phyloP scores from a whole-genome alignment of 2,888 invertebrate species.

The Crepidodera aurea region DNA sequence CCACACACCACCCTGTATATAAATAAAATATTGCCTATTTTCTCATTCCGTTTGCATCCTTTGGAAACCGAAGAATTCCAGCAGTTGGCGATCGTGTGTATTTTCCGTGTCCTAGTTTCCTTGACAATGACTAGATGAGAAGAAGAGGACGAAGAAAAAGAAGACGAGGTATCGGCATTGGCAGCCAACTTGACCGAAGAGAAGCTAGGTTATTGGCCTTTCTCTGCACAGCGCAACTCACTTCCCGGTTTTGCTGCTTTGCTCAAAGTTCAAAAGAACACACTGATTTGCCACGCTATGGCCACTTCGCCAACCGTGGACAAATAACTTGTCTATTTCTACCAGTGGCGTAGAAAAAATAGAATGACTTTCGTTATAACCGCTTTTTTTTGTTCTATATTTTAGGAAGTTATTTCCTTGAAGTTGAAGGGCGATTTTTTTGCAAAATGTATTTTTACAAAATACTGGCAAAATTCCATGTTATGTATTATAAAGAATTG shows the following conservation, averaged over 20 bases:
- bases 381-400: no score
- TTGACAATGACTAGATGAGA: constrained; percentile 21
- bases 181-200: constrained; percentile 54
- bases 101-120: constrained; percentile 36
- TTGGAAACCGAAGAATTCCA: constrained; percentile 4
- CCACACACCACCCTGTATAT: no score
- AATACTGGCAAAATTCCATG: no score
- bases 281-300: constrained; percentile 54
- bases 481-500: no score
- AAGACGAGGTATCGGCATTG: constrained; percentile 33
- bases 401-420: no score
- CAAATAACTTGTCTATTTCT: constrained; percentile 51
- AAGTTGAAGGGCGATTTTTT: no score
- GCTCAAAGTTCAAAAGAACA: constrained; percentile 43
- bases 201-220: constrained; percentile 55
- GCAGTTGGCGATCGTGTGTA: constrained; percentile 19
- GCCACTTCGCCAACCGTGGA: constrained; percentile 53
- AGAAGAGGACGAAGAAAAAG: constrained; percentile 23
- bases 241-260: constrained; percentile 56
- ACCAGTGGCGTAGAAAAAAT: constrained; percentile 35
- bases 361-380: no score
- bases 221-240: constrained; percentile 43
- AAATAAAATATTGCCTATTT: no score
- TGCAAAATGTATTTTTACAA: no score
- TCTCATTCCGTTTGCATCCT: neutral